Base-by-base conservation (phyloP, 1,140 invertebrate genomes). In the Vollenhovia emeryi region DNA sequence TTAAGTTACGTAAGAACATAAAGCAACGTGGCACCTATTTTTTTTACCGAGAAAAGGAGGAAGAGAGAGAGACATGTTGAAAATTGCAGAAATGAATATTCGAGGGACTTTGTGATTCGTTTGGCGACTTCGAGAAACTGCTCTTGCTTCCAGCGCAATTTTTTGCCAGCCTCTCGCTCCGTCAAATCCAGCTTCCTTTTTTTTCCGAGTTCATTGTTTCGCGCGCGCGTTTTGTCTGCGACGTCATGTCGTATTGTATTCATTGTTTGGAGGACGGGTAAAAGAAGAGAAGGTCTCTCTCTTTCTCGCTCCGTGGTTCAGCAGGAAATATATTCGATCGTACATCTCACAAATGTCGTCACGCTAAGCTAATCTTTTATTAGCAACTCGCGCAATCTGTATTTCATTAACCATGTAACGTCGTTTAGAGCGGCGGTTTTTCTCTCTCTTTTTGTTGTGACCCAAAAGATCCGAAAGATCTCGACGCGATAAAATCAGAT, bases 221-320 rank as follows among this genome's bases (percentile, higher is more conserved):
- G 52, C 48, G 66, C 74, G 71, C 86, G 68, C 87, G 87, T 89
- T 89, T 89, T 88, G 87, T 88, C 87, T 76, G 69, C 68, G 69
- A 73, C 69, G 79, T 86, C 87, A 68, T 68, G 87, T 73, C 75
- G 87, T 82, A 85, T 89, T 89, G 87, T 88, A 69, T 75, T 89
- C 87, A 89, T 88, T 89, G 87, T 88, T 89, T 82, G 85, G 83
- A 88, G 87, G 64, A 84, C 40, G 64, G 50, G 40, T 45, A 52
- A 40, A 71, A 85, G 74, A 79, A 57, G 36, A 71, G 66, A 73
- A 86, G 75, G 68, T 64, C 71, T 24, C 21, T 57, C 33, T n/a
- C n/a, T n/a, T n/a, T n/a, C n/a, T n/a, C n/a, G n/a, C n/a, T n/a
- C 45, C 73, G 43, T 43, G 52, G 43, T 43, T 50, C 27, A 62